Evolutionary conservation across 2,797 vertebrate genomes (phyloP).

Genomic region (Coregonus ussuriensis): DNA sequence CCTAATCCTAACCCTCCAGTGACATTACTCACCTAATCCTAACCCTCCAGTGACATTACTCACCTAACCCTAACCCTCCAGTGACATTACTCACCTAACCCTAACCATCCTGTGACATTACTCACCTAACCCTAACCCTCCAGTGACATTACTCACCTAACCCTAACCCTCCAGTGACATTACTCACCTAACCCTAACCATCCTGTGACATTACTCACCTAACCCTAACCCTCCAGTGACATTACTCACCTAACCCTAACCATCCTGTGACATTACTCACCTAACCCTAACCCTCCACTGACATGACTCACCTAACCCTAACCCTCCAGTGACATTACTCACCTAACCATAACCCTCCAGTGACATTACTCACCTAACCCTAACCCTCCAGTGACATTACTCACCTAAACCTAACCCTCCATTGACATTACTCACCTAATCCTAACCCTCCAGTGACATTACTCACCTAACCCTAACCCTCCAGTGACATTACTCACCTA

Average conservation of each 20-base stretch:
- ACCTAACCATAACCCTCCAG: conserved; percentile 36
- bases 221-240: conserved; percentile 41
- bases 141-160: conserved; percentile 9
- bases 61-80: too few species aligned
- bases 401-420: conserved; percentile 32
- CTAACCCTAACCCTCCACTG: conserved; percentile 37
- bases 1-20: too few species aligned
- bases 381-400: neutral
- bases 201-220: neutral
- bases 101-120: neutral
- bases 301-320: neutral
- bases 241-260: too few species aligned
- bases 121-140: conserved; percentile 33
- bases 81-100: neutral
- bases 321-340: neutral
- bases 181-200: too few species aligned
- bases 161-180: conserved; percentile 37
- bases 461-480: conserved; percentile 29
- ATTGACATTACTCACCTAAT: conserved; percentile 13
- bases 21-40: conserved; percentile 5
- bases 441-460: neutral
- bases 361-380: conserved; percentile 2
- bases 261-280: neutral
- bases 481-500: conserved; percentile 11
- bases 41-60: conserved; percentile 35